These are phyloP conservation scores for Burhinus bistriatus DNA, from an alignment of 2,113 vertebrate genomes.

Conservation along the genomic window DNA sequence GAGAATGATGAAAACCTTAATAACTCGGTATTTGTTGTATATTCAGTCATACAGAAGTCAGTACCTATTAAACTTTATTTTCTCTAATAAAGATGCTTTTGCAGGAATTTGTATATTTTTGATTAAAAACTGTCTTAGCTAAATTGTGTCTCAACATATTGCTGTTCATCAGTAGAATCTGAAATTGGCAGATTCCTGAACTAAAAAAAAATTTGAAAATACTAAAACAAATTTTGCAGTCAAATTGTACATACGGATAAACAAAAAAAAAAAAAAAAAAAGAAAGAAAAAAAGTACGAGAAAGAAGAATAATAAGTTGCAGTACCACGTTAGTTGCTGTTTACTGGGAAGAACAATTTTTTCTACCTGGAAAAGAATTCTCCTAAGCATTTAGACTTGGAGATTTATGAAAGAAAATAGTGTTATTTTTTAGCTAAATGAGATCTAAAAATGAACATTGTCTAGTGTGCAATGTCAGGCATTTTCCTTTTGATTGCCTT, in stretches of 20 bases:
- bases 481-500: constrained; percentile 33
- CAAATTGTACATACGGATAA: not conserved
- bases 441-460: not conserved
- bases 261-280: not conserved
- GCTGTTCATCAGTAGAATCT: not conserved
- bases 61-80: not conserved
- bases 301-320: not conserved
- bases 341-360: not conserved
- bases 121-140: not conserved
- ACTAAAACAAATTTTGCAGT: not conserved
- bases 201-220: not conserved
- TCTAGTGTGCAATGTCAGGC: not conserved
- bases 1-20: not conserved
- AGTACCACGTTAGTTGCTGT: not conserved
- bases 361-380: not conserved
- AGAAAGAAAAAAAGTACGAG: not conserved
- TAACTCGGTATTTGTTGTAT: not conserved
- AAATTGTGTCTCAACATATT: not conserved
- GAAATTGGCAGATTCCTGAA: not conserved
- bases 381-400: not conserved
- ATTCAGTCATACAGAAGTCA: not conserved
- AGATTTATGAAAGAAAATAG: not conserved
- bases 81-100: not conserved
- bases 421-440: constrained; percentile 17
- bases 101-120: not conserved